Evolutionary conservation across 2,888 invertebrate species (phyloP).

Genomic region (Patella caerulea): DNA sequence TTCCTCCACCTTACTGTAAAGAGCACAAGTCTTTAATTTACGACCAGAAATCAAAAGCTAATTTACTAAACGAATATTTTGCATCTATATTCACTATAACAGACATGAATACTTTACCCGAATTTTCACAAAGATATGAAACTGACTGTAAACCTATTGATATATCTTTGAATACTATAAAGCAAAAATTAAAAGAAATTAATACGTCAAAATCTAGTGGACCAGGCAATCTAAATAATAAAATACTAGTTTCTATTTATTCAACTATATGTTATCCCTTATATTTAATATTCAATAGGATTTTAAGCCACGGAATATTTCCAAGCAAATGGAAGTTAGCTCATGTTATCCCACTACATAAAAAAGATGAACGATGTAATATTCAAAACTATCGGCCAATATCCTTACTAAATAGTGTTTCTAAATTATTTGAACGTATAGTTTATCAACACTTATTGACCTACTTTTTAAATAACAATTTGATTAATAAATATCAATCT

Average conservation of each 20-base stretch:
- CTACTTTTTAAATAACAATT: conserved; percentile 25
- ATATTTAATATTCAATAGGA: no score
- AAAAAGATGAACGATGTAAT: conserved; percentile 33
- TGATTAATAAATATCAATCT: conserved; percentile 38
- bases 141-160: no score
- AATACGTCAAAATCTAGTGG: conserved; percentile 4
- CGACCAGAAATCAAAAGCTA: background rate
- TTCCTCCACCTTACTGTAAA: background rate
- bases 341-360: conserved; percentile 36
- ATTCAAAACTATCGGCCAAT: conserved; percentile 41
- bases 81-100: background rate
- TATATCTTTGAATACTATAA: no score
- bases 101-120: background rate
- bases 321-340: conserved; percentile 39
- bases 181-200: background rate
- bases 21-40: background rate
- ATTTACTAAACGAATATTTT: background rate
- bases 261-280: no score
- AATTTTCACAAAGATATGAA: background rate
- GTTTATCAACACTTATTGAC: conserved; percentile 34
- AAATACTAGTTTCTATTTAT: background rate
- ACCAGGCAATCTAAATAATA: background rate
- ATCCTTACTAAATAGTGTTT: conserved; percentile 31
- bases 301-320: conserved; percentile 15
- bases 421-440: conserved; percentile 42